Conservation (phyloP, 2,113 vertebrate genomes). For the Passer domesticus region DNA sequence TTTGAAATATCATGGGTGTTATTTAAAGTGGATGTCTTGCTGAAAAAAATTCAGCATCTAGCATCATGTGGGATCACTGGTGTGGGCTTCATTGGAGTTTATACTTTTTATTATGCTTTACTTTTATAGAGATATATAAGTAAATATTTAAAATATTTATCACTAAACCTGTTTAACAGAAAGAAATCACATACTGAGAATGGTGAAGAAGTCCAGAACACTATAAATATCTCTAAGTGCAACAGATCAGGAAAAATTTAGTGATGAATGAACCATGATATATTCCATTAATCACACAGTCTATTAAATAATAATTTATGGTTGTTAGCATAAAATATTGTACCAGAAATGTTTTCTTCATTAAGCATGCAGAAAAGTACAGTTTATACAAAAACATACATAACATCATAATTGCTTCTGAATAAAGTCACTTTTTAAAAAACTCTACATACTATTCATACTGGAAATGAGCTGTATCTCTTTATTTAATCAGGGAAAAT, state of each 20-base stretch:
- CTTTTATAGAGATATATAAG: neutral
- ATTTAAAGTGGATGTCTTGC: neutral
- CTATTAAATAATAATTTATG: slow-evolving; percentile 38
- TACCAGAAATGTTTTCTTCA: neutral
- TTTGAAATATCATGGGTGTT: neutral
- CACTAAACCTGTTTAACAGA: neutral
- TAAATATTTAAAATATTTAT: neutral
- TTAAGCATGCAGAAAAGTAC: neutral
- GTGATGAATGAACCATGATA: slow-evolving; percentile 31
- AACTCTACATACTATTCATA: neutral
- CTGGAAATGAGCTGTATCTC: neutral
- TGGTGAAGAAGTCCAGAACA: neutral
- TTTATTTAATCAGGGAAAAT: slow-evolving; percentile 29
- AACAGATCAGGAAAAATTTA: neutral
- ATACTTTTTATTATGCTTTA: neutral
- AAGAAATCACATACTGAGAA: neutral
- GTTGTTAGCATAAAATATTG: slow-evolving; percentile 26
- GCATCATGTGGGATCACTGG: neutral
- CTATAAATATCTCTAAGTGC: neutral
- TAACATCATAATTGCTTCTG: neutral
- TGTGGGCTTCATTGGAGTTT: neutral
- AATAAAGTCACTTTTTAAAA: slow-evolving; percentile 36
- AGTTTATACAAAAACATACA: neutral
- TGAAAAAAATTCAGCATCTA: neutral
- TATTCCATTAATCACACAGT: slow-evolving; percentile 46